These are phyloP conservation scores for Progne subis DNA, from an alignment of 2,113 vertebrate genomes.

Conservation along the genomic window DNA sequence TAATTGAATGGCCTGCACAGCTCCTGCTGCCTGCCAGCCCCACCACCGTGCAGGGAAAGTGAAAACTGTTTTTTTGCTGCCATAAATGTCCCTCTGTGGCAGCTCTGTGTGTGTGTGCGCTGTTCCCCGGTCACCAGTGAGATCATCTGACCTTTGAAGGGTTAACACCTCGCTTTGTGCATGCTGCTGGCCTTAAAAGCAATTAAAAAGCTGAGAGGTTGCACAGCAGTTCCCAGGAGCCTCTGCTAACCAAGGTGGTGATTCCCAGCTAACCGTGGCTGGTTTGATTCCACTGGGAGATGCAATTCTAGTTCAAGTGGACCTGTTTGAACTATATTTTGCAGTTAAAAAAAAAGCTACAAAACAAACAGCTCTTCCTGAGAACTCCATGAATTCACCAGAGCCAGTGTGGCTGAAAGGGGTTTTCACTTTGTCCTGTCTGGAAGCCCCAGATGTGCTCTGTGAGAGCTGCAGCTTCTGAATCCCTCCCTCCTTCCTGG, in stretches of 20 bases:
- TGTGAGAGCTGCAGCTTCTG: not conserved
- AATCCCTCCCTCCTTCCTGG: not conserved
- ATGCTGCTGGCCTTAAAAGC: not conserved
- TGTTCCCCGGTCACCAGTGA: not conserved
- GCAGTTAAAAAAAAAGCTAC: not conserved
- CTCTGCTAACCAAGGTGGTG: not conserved
- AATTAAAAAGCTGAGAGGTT: not conserved
- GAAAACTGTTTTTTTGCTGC: not conserved
- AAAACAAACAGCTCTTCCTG: not conserved
- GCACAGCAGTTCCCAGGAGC: accelerated
- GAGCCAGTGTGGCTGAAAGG: not conserved
- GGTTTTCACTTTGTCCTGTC: not conserved
- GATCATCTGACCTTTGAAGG: not conserved
- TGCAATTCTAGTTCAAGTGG: not conserved
- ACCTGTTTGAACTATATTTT: accelerated
- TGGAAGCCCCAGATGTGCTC: accelerated
- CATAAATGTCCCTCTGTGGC: not conserved
- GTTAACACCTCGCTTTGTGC: not conserved
- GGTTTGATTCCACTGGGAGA: not conserved
- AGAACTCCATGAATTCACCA: not conserved
- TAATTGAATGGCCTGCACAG: not conserved
- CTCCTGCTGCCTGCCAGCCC: not conserved
- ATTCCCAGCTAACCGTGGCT: not conserved
- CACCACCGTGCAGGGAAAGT: accelerated
- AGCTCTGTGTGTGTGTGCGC: not conserved